Evolutionary conservation across 2,113 vertebrate species (phyloP), one percentile per base, ranked within the genome.

Genomic region (Sitta europaea): DNA sequence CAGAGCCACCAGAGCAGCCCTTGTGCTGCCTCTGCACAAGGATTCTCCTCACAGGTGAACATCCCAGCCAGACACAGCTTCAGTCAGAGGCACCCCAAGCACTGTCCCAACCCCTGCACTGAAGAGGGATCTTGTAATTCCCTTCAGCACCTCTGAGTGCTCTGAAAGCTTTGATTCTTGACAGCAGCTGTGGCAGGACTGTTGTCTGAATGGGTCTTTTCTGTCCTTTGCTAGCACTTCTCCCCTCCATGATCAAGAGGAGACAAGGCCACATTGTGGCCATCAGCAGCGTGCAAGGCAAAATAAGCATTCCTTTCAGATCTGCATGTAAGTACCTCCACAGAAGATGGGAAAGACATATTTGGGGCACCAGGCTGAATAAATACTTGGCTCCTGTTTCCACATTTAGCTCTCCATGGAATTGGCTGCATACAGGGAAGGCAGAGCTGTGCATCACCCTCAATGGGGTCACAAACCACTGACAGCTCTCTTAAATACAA

Each of bases 271-370:
- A 99, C 82, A 95, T 99, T 19, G 98, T 99, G 2, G 98, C 97
- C 47, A 99, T 99, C 94, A 99, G 99, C 98, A 99, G 99, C 7
- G 68, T 99, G 89, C 99, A 99, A 98, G 99, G 99, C 75, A 99
- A 98, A 97, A 99, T 99, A 59, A 98, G 99, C 91, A 98, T 99
- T 92, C 99, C 99, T 40, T 99, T 99, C 94, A 98, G 99, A 96
- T 99, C 99, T 0, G 99, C 99, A 3, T 99, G 99, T 99, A 97
- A 99, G 99, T 99, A 83, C 31, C 70, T 67, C 73, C 73, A 22
- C 54, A 80, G 78, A 68, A 59, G 75, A 59, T n/a, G 54, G 75
- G 77, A 79, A 54, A 89, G 67, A 76, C 72, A 67, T 79, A 80
- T 73, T 87, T 78, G 67, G 84, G 92, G 67, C 84, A 86, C 24